These are phyloP conservation scores for Amiota mariae DNA, from an alignment of 2,888 invertebrate species.

Conservation along the genomic window DNA sequence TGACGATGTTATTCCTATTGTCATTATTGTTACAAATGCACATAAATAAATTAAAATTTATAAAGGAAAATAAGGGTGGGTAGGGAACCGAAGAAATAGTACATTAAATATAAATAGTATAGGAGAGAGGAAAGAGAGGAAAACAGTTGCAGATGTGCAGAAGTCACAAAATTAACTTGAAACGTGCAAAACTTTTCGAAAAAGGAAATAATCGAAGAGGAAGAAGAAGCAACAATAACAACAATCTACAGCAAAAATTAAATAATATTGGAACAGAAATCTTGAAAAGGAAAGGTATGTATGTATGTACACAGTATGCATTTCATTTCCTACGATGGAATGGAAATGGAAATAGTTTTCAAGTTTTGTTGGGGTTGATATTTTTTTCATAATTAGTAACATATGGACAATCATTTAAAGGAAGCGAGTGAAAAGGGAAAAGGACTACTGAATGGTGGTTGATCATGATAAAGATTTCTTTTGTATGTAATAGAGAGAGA, in stretches of 20 bases:
- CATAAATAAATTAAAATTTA: slow-evolving; percentile 15
- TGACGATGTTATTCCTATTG: not conserved
- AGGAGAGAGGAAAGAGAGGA: not conserved
- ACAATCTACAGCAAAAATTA: too few species aligned
- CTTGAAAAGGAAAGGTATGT: too few species aligned
- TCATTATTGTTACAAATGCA: not conserved
- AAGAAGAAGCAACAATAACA: too few species aligned
- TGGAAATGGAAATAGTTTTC: too few species aligned
- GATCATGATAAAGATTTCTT: too few species aligned
- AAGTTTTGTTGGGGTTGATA: too few species aligned
- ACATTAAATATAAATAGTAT: too few species aligned
- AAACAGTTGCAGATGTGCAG: slow-evolving; percentile 16
- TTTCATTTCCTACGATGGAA: too few species aligned
- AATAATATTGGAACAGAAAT: too few species aligned
- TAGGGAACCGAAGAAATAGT: not conserved
- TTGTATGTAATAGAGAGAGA: too few species aligned
- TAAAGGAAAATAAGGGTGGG: not conserved
- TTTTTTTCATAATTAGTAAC: not conserved
- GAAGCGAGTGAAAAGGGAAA: not conserved
- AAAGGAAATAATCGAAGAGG: not conserved
- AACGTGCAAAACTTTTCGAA: not conserved
- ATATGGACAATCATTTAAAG: not conserved
- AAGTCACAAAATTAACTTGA: not conserved
- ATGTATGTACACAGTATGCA: too few species aligned
- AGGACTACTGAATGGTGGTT: too few species aligned